Evolutionary conservation across 2,797 vertebrate species (phyloP), one percentile per base, ranked within the genome.

Genomic region (Dallia pectoralis): DNA sequence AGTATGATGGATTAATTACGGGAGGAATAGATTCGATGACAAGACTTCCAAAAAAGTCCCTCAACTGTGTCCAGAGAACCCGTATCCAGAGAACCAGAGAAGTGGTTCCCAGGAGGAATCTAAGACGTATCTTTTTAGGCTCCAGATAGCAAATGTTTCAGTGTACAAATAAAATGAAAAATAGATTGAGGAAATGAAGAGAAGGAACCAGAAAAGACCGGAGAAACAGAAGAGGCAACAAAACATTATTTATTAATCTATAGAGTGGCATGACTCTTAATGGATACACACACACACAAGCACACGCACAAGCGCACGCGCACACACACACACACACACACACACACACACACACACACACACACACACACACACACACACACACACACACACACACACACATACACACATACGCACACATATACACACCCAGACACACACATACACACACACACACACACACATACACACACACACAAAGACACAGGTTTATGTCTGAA

Each of bases 331-430:
- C 27, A 62, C 59, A 16, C 6, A 22, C n/a, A 9, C 19, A 59
- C 7, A 29, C 62, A 64, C 62, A 64, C 62, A 64, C 5, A 33
- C 63, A 65, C 30, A 40, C 18, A 67, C 19, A 67, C 40, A 67
- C 36, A 44, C 40, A 67, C 36, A 67, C 40, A 67, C 65, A 67
- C 22, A 67, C 65, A 40, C 33, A 40, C 32, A 66, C 32, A 66
- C 64, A 65, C 6, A 65, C 63, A 33, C 19, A 65, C 63, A 65
- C 9, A 66, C 64, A 66, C 33, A 66, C 16, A 66, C 33, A 66
- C 64, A 66, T 7, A 62, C 59, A 62, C 25, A 62, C 22, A 62
- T 15, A 62, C 27, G 16, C 14, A 30, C 27, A 62, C 27, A 30
- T 2, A 62, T 15, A 62, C 59, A 62, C 27, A n/a, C n/a, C n/a